Evolutionary conservation across 1,140 invertebrate genomes (phyloP), one percentile per base, ranked within the genome.

Genomic region (Glomeris maerens): DNA sequence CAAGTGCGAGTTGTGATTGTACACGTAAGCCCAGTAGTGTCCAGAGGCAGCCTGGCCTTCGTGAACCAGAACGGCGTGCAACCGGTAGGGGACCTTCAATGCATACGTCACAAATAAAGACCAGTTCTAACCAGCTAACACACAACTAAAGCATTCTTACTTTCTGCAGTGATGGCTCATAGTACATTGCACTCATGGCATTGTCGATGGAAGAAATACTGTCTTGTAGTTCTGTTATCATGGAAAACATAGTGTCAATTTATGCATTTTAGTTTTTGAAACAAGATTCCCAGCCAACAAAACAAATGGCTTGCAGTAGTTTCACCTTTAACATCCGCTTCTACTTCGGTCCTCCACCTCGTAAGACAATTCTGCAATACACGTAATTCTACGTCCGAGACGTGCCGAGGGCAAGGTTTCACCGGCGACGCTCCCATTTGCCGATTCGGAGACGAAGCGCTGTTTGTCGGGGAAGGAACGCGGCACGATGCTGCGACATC

Each of bases 1-100:
- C 10, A 49, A 25, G 21, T 61, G 55, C 10, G 55, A 50, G 0
- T 39, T 49, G 21, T 58, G 57, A 54, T 67, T 61, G 51, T 63
- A 69, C 22, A 72, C 66, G 56, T 73, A 74, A 0, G 72, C 68
- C 71, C 71, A 74, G 59, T 73, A 74, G 59, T 74, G 72, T 26
- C 72, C 72, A 1, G 67, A 70, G n/a, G 66, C 68, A 17, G 72
- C 70, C 42, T 71, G 67, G n/a, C 72, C 72, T 55, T 74, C 72
- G 55, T 74, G 72, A 17, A 74, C 71, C 48, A 72, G 56, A 40
- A 73, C 72, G 40, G 72, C 68, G 62, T 74, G 72, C 4, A 74
- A 58, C 50, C 64, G 61, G 58, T 73, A 74, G 5, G 55, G 58
- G 22, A 56, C 52, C 52, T 59, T 28, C 36, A 27, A 48, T n/a